A percentile compares a stretch with the other conserved stretches of the same genome.
phyloP scores from a whole-genome alignment of 1,140 invertebrate genomes.

The Chymomyza costata region DNA sequence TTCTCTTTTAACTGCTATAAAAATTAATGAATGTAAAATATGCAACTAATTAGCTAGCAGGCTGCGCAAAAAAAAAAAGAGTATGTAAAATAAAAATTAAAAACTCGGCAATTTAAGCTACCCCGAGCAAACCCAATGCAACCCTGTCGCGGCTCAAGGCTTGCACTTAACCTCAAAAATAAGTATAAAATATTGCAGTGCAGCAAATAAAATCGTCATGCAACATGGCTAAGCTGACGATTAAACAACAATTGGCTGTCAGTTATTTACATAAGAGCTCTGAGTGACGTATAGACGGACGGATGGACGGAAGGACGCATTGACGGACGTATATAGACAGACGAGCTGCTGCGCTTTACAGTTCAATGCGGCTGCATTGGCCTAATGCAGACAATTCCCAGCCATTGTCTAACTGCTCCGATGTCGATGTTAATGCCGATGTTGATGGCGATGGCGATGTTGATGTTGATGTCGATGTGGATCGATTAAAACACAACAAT shows the following conservation, averaged over 20 bases:
- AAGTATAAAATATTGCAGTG: conserved; percentile 6
- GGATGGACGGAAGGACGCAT: no score
- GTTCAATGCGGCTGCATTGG: no score
- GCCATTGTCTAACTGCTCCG: conserved; percentile 11
- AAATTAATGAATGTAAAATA: conserved; percentile 73
- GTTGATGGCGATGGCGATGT: background rate
- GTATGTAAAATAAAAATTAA: background rate
- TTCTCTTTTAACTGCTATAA: no score
- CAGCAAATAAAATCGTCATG: no score
- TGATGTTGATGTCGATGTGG: conserved; percentile 2
- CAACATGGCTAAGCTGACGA: conserved; percentile 55
- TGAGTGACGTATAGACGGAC: no score
- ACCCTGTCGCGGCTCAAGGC: conserved; percentile 1
- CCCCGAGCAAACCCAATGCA: background rate
- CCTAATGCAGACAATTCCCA: conserved; percentile 38
- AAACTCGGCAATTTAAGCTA: background rate
- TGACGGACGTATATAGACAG: no score
- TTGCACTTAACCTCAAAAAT: conserved; percentile 58
- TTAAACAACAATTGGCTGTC: conserved; percentile 73
- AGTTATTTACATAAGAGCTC: conserved; percentile 72
- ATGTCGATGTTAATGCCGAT: background rate
- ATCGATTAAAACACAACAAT: conserved; percentile 71
- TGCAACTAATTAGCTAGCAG: conserved; percentile 61
- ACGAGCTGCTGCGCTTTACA: no score
- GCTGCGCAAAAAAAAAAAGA: background rate